Evolutionary conservation across 37 sponge, comb jelly and placozoan species (phyloP).

Genomic region (Trichoplax adhaerens): DNA sequence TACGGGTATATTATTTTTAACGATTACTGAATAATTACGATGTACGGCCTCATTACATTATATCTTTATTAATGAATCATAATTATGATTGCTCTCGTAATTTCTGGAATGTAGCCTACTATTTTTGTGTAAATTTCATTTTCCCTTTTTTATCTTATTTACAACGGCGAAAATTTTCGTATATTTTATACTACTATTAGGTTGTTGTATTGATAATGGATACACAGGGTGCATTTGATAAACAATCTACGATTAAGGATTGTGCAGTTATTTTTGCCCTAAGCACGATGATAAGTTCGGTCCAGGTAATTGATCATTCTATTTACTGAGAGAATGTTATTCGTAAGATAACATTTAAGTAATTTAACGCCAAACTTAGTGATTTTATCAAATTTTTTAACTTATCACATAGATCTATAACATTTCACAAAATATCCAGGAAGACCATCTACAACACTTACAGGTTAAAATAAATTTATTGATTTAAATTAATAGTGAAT

Average conservation of each 20-base stretch:
- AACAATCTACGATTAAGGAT: constrained; percentile 80
- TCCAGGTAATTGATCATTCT: constrained; percentile 29
- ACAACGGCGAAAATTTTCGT: neutral
- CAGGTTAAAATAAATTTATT: constrained; percentile 29
- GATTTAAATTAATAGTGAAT: too few relatives aligned
- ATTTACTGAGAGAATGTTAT: neutral
- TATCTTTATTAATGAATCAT: neutral
- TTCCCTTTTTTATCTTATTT: neutral
- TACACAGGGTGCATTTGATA: constrained; percentile 99
- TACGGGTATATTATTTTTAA: too few relatives aligned
- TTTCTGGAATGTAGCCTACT: neutral
- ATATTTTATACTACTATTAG: constrained; percentile 7
- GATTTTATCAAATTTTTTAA: neutral
- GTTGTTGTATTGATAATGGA: constrained; percentile 86
- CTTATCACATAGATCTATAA: constrained; percentile 5
- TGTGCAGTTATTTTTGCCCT: constrained; percentile 96
- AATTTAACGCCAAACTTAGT: neutral
- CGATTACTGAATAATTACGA: too few relatives aligned
- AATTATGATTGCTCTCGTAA: neutral
- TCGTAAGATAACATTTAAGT: neutral
- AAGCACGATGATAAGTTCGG: constrained; percentile 86
- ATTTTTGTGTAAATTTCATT: neutral
- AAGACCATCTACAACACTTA: constrained; percentile 92
- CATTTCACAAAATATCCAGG: constrained; percentile 46
- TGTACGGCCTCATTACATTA: too few relatives aligned